Base-by-base conservation (phyloP, 2,888 invertebrate genomes). In the Cheilosia scutellata region DNA sequence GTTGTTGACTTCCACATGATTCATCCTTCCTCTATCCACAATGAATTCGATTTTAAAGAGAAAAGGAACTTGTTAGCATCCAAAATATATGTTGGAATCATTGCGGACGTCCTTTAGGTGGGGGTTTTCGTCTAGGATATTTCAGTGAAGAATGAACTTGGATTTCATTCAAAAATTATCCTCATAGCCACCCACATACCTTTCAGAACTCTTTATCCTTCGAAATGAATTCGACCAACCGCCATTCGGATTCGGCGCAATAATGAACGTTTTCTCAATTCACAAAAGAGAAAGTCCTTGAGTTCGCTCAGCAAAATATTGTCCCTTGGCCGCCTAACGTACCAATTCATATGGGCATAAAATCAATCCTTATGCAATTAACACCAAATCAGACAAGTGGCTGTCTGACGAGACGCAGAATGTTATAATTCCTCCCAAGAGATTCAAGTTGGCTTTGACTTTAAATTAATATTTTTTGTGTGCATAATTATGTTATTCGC, bases 381-480 rank as follows among this genome's bases (percentile, higher is more conserved):
- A 72, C 68, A 77, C 86, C 82, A 86, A 86, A 86, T 86, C 86
- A 86, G 86, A 86, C 86, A 86, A 86, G 86, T 86, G 86, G 86
- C 86, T 82, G 86, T 82, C 77, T 86, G 86, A 77, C 86, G 80
- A 71, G 82, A 66, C 82, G 68, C 68, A 86, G 66, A 82, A 77
- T 86, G 72, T 86, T 66, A 77, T 71, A 82, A 86, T 66, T 57
- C 33, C 57, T 66, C 82, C 82, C 82, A 72, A 55, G 80, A 76
- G 86, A 63, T 76, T 68, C 63, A 42, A 6, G 13, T 62, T 51
- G 75, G 37, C n/a, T 31, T 71, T 40, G 27, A 58, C 27, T 71
- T 80, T 20, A 57, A 44, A 51, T 68, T 60, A 33, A 47, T 74
- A 49, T 83, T 74, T 33, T 5, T 29, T 44, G 13, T n/a, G 5